phyloP scores from a whole-genome alignment of 2,113 vertebrate genomes.

The Hemicordylus capensis region DNA sequence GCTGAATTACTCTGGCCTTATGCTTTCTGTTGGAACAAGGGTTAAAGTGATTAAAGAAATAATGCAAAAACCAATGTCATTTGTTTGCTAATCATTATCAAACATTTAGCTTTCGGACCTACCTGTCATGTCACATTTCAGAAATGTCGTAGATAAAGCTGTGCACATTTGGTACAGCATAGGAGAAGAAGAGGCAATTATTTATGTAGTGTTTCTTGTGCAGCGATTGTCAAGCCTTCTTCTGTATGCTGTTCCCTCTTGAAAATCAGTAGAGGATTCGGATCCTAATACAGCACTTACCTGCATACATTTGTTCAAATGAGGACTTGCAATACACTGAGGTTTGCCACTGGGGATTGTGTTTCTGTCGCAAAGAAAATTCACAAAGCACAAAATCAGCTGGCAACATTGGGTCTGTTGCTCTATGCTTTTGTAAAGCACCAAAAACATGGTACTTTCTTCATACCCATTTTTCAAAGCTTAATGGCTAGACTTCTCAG shows the following conservation, averaged over 20 bases:
- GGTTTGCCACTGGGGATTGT: conserved; percentile 38
- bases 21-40: conserved; percentile 75
- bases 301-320: conserved; percentile 7
- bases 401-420: not conserved
- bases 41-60: conserved; percentile 84
- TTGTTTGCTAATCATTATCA: conserved; percentile 69
- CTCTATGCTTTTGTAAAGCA: not conserved
- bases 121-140: conserved; percentile 60
- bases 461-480: rapidly evolving
- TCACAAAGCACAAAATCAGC: not conserved
- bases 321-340: conserved; percentile 10
- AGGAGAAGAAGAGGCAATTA: not conserved
- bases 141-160: conserved; percentile 38
- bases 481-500: not conserved
- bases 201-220: not conserved
- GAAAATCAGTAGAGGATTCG: not conserved
- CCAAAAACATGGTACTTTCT: not conserved
- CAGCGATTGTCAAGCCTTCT: not conserved
- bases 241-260: not conserved
- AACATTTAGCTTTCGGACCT: conserved; percentile 63
- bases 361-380: not conserved
- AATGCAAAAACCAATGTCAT: conserved; percentile 70
- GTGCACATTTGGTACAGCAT: not conserved
- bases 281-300: conserved; percentile 4
- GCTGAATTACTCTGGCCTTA: conserved; percentile 79